phyloP scores from a whole-genome alignment of 2,797 vertebrate genomes.

The Orestias chungarensis region DNA sequence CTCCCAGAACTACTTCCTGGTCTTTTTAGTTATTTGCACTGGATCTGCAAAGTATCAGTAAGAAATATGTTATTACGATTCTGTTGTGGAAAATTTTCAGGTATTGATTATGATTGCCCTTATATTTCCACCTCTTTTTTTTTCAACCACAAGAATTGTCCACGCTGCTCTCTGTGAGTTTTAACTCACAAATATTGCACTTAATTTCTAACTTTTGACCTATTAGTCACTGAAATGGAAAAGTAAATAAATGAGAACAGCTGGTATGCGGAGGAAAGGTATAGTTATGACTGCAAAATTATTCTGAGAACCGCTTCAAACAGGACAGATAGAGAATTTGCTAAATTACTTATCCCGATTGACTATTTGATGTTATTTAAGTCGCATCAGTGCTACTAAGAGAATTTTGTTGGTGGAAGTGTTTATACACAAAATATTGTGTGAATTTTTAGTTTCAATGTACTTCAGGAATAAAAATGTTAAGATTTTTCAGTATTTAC shows the following conservation, averaged over 20 bases:
- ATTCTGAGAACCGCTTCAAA: neutral
- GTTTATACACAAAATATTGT: neutral
- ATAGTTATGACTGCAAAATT: neutral
- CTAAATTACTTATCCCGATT: neutral
- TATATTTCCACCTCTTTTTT: too few species aligned
- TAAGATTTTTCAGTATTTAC: neutral
- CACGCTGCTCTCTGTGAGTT: neutral
- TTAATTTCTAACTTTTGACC: too few species aligned
- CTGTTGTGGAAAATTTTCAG: too few species aligned
- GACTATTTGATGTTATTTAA: neutral
- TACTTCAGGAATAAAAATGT: neutral
- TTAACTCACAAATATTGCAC: too few species aligned
- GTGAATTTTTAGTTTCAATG: neutral
- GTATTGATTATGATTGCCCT: too few species aligned
- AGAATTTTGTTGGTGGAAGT: neutral
- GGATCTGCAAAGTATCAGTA: neutral
- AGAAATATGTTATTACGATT: neutral
- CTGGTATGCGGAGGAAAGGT: neutral
- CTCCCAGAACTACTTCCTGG: neutral
- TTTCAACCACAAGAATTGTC: neutral
- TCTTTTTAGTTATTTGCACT: neutral
- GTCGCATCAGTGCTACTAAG: neutral
- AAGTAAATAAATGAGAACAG: neutral
- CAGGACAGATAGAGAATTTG: neutral
- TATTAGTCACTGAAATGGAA: too few species aligned